Conservation (phyloP, 2,888 invertebrate genomes). For the Euphydryas editha region DNA sequence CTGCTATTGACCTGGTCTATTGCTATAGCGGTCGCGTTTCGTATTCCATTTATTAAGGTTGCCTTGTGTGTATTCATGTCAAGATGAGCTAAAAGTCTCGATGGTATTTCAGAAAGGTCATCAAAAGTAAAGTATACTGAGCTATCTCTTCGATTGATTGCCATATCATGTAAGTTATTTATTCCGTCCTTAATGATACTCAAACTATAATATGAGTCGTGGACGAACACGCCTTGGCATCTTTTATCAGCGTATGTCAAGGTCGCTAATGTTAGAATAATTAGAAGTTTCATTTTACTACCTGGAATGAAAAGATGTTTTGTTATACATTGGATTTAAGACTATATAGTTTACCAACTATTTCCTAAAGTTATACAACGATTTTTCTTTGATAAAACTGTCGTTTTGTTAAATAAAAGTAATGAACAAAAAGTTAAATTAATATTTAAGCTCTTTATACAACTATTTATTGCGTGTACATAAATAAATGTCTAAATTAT, state of each 20-base stretch:
- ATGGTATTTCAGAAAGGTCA: slow-evolving; percentile 53
- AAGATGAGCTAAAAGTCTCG: slow-evolving; percentile 58
- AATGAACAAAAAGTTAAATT: no score
- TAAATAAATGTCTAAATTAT: no score
- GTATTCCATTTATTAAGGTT: slow-evolving; percentile 61
- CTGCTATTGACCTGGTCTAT: slow-evolving; percentile 63
- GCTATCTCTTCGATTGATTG: slow-evolving; percentile 63
- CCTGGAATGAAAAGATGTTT: no score
- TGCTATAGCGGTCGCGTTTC: slow-evolving; percentile 68
- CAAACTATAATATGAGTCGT: slow-evolving; percentile 62
- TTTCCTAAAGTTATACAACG: no score
- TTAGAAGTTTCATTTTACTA: slow-evolving; percentile 48
- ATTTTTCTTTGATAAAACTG: no score
- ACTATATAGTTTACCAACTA: no score
- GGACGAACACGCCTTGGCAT: slow-evolving; percentile 63
- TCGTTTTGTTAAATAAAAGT: no score
- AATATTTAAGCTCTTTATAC: no score
- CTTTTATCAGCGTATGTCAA: slow-evolving; percentile 51
- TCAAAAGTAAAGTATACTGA: slow-evolving; percentile 70
- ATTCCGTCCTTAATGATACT: slow-evolving; percentile 69
- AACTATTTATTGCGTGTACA: no score
- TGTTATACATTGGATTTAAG: not conserved
- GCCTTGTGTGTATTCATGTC: slow-evolving; percentile 55
- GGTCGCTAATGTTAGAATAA: slow-evolving; percentile 47
- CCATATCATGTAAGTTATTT: slow-evolving; percentile 61